A percentile compares a stretch with the other conserved stretches of the same genome.
Evolutionary conservation across 2,113 vertebrate species (phyloP).

Genomic region (Acanthochromis polyacanthus): DNA sequence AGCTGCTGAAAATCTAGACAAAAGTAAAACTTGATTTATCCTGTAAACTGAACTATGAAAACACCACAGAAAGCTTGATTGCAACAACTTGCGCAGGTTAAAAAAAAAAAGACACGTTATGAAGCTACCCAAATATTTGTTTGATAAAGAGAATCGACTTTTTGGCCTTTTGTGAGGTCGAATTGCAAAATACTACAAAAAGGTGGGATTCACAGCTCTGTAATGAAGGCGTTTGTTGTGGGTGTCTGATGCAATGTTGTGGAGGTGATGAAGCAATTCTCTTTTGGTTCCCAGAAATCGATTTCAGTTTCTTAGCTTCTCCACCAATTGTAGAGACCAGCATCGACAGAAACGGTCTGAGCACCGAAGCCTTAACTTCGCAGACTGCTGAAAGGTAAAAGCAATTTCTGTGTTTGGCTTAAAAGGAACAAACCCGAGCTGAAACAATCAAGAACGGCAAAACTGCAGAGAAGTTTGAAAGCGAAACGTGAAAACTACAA

Average conservation of each 20-base stretch:
- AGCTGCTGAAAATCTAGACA: not conserved
- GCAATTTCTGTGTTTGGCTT: slow-evolving; percentile 50
- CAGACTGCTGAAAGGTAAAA: slow-evolving; percentile 33
- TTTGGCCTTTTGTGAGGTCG: slow-evolving; percentile 14
- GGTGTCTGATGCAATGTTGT: slow-evolving; percentile 48
- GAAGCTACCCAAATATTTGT: not conserved
- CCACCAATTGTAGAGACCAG: slow-evolving; percentile 20
- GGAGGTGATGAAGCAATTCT: slow-evolving; percentile 57
- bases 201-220: slow-evolving; percentile 26
- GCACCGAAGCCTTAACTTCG: slow-evolving; percentile 7
- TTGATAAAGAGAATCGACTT: not conserved
- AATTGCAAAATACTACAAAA: not conserved
- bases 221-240: slow-evolving; percentile 57
- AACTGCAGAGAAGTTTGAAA: slow-evolving; percentile 38
- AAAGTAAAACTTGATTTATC: not conserved
- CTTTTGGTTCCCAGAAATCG: slow-evolving; percentile 50
- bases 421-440: slow-evolving; percentile 40
- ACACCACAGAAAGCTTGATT: not conserved
- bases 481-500: slow-evolving; percentile 42
- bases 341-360: slow-evolving; percentile 25
- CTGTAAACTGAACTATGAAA: not conserved
- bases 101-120: too few species aligned
- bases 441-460: slow-evolving; percentile 28
- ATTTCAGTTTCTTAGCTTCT: slow-evolving; percentile 48
- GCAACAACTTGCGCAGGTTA: not conserved